Evolutionary conservation across 2,888 invertebrate species (phyloP), one percentile per base, ranked within the genome.

Genomic region (Harmothoe impar): DNA sequence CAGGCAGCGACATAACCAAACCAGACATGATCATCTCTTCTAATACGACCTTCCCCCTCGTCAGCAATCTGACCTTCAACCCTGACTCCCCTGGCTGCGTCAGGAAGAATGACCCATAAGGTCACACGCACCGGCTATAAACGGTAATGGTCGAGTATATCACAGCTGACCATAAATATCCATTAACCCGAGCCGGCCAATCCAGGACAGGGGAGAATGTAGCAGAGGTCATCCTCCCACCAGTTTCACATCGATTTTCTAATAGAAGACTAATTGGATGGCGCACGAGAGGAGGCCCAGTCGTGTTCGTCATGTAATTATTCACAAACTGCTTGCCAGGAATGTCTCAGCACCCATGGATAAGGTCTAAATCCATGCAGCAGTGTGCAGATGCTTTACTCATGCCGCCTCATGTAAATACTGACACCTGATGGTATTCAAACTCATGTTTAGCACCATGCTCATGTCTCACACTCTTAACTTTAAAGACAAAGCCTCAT

Each of bases 151-250:
- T 20, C 23, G n/a, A 62, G 62, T 62, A 62, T 62, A 25, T 77
- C 25, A 77, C 31, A 77, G 31, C 77, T 25, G 31, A 17, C 31
- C 77, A 77, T 77, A 77, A 77, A 77, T 77, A 77, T 17, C 77
- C 31, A 77, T 77, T 77, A 77, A 77, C 77, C 17, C 25, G 17
- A 1, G 17, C 77, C 5, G 31, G 77, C 17, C 77, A 77, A 77
- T 77, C 17, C 17, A 31, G 77, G 77, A 77, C 77, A 77, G 77
- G 77, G 62, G 31, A 31, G 25, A 77, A 77, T 29, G 77, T 31
- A 77, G n/a, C 31, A 25, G 20, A 25, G 77, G 77, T 3, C 25
- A 31, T 77, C 62, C 15, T 23, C 62, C n/a, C 62, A n/a, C n/a
- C 25, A 25, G 23, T 5, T 25, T 25, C 62, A 62, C 17, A 77